phyloP scores from a whole-genome alignment of 2,797 vertebrate species.

The Myiotriccus ornatus region DNA sequence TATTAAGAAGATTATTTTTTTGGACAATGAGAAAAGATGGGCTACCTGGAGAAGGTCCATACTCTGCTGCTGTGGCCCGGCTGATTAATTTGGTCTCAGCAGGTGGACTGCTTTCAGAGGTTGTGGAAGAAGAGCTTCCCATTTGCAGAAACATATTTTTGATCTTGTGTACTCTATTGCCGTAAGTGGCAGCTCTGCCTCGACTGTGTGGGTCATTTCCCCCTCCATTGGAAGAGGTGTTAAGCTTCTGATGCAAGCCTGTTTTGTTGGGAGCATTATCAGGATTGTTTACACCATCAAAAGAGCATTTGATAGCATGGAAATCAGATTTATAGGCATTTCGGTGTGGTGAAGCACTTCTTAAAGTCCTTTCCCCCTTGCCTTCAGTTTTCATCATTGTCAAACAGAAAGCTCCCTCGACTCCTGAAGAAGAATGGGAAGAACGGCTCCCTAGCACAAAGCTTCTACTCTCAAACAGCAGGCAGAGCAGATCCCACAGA shows the following conservation, averaged over 20 bases:
- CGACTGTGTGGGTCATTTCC: conserved; percentile 64
- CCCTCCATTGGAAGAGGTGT: conserved; percentile 68
- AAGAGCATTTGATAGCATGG: conserved; percentile 91
- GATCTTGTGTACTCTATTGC: conserved; percentile 91
- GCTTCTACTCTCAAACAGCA: background rate
- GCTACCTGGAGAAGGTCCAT: conserved; percentile 71
- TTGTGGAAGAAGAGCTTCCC: conserved; percentile 77
- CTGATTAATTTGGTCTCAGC: conserved; percentile 63
- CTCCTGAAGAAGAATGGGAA: background rate
- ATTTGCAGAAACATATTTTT: conserved; percentile 94
- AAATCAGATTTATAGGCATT: conserved; percentile 93
- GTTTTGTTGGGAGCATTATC: conserved; percentile 83
- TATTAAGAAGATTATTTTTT: conserved; percentile 75
- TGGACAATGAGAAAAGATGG: conserved; percentile 75
- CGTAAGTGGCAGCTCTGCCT: conserved; percentile 78
- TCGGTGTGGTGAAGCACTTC: conserved; percentile 92
- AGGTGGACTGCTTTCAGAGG: conserved; percentile 54
- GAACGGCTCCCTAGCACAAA: conserved; percentile 1
- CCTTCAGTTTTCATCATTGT: conserved; percentile 91
- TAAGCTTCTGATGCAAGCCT: conserved; percentile 79
- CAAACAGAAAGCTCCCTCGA: background rate
- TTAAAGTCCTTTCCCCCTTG: conserved; percentile 87
- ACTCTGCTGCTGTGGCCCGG: conserved; percentile 51
- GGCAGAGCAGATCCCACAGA: background rate
- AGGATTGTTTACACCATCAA: conserved; percentile 86